Evolutionary conservation across 2,113 vertebrate species (phyloP).

Genomic region (Proterorhinus semilunaris): DNA sequence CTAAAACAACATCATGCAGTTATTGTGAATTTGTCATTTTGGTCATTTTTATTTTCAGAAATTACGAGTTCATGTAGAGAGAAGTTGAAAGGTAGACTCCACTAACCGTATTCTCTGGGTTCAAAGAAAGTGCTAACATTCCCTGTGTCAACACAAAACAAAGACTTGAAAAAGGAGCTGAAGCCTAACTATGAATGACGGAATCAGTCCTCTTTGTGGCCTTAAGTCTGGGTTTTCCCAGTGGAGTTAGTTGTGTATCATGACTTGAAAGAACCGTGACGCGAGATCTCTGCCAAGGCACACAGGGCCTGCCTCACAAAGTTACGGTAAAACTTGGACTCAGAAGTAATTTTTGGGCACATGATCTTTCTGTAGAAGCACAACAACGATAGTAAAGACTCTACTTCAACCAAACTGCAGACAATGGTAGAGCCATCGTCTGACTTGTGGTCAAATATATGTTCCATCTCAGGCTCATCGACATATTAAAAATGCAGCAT

Average conservation of each 20-base stretch:
- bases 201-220: slow-evolving; percentile 7
- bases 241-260: background rate
- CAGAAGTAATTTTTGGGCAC: no score
- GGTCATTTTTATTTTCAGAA: background rate
- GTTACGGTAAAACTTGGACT: no score
- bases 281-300: background rate
- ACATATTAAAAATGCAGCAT: no score
- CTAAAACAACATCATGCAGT: no score
- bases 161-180: slow-evolving; percentile 9
- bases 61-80: no score
- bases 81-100: background rate
- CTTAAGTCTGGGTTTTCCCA: background rate
- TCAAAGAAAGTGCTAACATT: slow-evolving; percentile 11
- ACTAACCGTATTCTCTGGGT: background rate
- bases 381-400: no score
- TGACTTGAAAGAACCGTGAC: background rate
- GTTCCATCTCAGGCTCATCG: no score
- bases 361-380: no score
- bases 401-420: no score
- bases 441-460: no score
- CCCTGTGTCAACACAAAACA: slow-evolving; percentile 11
- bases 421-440: no score
- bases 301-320: no score
- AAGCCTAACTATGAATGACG: slow-evolving; percentile 16
- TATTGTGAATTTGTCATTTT: background rate